Evolutionary conservation across 1,140 invertebrate species (phyloP), one percentile per base, ranked within the genome.

Genomic region (Colletes latitarsis): DNA sequence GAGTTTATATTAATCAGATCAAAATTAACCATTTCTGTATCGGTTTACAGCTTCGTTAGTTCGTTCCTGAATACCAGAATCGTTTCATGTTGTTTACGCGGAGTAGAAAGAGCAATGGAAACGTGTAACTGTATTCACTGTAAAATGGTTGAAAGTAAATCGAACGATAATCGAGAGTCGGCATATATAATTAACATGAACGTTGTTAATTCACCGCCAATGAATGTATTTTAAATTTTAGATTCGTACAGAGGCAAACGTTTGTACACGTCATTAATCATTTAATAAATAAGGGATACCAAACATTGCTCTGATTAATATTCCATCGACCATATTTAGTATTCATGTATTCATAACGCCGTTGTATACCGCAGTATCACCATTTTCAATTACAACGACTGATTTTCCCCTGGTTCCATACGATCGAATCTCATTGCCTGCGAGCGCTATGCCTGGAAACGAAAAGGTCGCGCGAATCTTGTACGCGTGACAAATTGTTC

Each of bases 291-390:
- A 69, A 58, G 41, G 43, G 53, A 68, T 41, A 39, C 53, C 64
- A 69, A 69, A 69, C 64, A 58, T 58, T 69, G 74, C 58, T 69
- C 66, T 17, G 21, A 69, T 77, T 69, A 77, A 77, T 77, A 58
- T 77, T 69, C 53, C 41, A 41, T 39, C 10, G 21, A 30, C 6
- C 41, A 9, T 60, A 68, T 77, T 39, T 66, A 15, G 66, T 46
- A 77, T 77, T 77, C 66, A 77, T 69, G 21, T 69, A 77, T 77
- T 77, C 74, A 68, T 58, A 57, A 76, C 53, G 17, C 15, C 15
- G 74, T 39, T 69, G 49, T 49, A 39, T n/a, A 58, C 6, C 46
- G 10, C 19, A 10, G 4, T 49, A 39, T 49, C 70, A 62, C 70
- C 19, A 57, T 77, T 77, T 77, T 67, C 74, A 77, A 77, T 77